These are phyloP conservation scores for Contarinia nasturtii DNA, from an alignment of 1,140 invertebrate species.

Conservation along the genomic window DNA sequence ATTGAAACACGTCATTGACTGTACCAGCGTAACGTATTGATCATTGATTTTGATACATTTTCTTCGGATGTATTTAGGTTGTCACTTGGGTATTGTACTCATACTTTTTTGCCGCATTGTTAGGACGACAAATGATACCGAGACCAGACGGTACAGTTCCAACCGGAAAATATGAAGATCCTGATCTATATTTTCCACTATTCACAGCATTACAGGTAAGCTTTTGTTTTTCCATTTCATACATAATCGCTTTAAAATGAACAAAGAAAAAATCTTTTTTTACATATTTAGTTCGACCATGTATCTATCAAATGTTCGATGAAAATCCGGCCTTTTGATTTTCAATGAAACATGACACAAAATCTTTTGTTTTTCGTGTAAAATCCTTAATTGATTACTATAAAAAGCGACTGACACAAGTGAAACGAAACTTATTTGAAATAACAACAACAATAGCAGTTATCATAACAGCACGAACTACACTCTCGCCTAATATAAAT, in stretches of 20 bases:
- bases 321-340: not conserved
- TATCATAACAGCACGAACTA: no score
- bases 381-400: not conserved
- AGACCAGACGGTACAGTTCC: slow-evolving; percentile 25
- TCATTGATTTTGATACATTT: no score
- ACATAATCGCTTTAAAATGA: no score
- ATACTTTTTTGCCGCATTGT: slow-evolving; percentile 73
- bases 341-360: not conserved
- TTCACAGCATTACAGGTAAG: slow-evolving; percentile 76
- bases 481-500: no score
- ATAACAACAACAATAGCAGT: no score
- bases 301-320: not conserved
- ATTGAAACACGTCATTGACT: no score
- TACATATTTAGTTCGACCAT: not conserved
- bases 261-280: no score
- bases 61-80: slow-evolving; percentile 47
- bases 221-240: not conserved
- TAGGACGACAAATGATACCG: slow-evolving; percentile 64
- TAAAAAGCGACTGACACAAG: not conserved
- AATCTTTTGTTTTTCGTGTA: not conserved
- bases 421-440: no score
- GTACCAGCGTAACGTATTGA: no score
- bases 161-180: slow-evolving; percentile 40
- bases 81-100: slow-evolving; percentile 80
- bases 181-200: slow-evolving; percentile 82